Conservation (phyloP, 37 sponge, comb jelly and placozoan species). For the Cliona cf. orientalis region DNA sequence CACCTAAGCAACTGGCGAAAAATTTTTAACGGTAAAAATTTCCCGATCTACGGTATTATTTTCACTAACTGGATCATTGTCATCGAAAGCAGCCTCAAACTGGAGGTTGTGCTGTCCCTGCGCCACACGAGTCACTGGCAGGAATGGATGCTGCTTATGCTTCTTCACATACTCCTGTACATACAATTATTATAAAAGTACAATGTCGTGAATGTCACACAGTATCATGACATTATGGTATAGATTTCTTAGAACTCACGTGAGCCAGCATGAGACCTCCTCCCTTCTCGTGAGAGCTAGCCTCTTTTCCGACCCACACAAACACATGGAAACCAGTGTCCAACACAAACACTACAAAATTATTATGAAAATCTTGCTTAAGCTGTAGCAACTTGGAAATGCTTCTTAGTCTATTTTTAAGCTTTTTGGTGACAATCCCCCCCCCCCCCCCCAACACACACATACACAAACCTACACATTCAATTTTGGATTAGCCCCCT, state of each 20-base stretch:
- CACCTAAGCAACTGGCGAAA: too few relatives aligned
- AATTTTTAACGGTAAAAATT: not conserved
- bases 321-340: conserved; percentile 52
- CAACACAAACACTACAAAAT: conserved; percentile 39
- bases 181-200: not conserved
- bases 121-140: conserved; percentile 28
- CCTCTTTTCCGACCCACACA: conserved; percentile 55
- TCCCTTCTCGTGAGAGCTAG: conserved; percentile 30
- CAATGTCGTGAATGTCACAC: not conserved
- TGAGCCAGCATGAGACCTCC: conserved; percentile 34
- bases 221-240: not conserved
- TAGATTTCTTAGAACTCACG: conserved; percentile 24
- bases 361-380: too few relatives aligned
- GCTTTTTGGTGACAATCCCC: too few relatives aligned
- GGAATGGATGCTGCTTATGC: conserved; percentile 39
- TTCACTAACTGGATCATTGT: conserved; percentile 18
- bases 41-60: not conserved
- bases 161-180: conserved; percentile 38
- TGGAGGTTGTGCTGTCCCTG: conserved; percentile 3
- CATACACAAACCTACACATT: too few relatives aligned
- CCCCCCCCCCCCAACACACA: too few relatives aligned
- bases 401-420: too few relatives aligned
- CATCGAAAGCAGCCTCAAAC: conserved; percentile 44
- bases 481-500: too few relatives aligned
- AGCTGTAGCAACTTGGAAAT: too few relatives aligned